A percentile compares a stretch with the other conserved stretches of the same genome.
These are phyloP conservation scores for Rhinophrynus dorsalis DNA, from an alignment of 2,797 vertebrate species.

Conservation along the genomic window DNA sequence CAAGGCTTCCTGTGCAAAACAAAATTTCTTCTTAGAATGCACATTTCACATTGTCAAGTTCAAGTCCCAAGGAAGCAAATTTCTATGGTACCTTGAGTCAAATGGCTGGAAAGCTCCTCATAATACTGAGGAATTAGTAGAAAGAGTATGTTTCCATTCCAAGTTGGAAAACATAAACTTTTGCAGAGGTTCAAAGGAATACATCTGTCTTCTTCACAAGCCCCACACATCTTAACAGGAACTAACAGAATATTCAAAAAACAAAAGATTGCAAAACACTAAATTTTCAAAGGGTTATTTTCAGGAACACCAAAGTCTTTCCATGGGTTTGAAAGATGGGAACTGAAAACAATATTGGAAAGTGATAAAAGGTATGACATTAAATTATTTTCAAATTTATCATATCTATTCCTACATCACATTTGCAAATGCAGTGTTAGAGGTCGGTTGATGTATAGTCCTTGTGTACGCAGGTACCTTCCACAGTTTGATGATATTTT, in stretches of 20 bases:
- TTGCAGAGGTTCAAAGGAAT: constrained; percentile 30
- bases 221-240: constrained; percentile 11
- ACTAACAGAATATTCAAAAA: constrained; percentile 23
- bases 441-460: not conserved
- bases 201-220: constrained; percentile 28
- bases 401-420: not conserved
- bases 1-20: constrained; percentile 18
- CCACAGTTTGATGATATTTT: constrained; percentile 11
- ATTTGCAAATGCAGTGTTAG: not conserved
- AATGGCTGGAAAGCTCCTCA: constrained; percentile 44
- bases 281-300: constrained; percentile 16
- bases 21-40: constrained; percentile 25
- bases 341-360: constrained; percentile 9
- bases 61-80: constrained; percentile 28
- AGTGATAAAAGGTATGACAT: not conserved
- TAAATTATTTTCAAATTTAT: not conserved
- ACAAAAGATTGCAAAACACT: constrained; percentile 18
- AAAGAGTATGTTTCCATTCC: constrained; percentile 38
- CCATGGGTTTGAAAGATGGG: not conserved
- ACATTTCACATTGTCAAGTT: constrained; percentile 24
- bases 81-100: constrained; percentile 33
- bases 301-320: constrained; percentile 4
- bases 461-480: not conserved
- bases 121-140: constrained; percentile 25
- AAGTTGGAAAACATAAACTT: constrained; percentile 27